These are phyloP conservation scores for Octonoba sinensis DNA, from an alignment of 2,888 invertebrate species.

Conservation along the genomic window DNA sequence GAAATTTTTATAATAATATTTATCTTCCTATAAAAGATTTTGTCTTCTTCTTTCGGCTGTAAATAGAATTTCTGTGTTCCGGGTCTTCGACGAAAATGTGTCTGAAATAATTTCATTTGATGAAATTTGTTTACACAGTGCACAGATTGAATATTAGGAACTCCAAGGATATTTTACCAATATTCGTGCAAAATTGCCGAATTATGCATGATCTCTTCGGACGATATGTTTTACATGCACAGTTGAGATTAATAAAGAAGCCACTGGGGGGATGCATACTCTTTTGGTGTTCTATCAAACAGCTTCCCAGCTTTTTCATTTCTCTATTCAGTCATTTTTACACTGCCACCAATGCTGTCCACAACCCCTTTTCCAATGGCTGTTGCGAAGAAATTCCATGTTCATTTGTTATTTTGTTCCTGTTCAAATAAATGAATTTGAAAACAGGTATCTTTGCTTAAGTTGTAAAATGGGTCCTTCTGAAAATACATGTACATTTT, in stretches of 20 bases:
- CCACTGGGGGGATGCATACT: conserved; percentile 4
- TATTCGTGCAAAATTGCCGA: background rate
- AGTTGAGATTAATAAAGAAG: background rate
- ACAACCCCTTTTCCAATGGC: conserved; percentile 18
- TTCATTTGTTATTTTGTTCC: background rate
- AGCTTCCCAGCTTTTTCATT: conserved; percentile 5
- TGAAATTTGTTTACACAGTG: conserved; percentile 4
- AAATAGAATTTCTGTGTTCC: background rate
- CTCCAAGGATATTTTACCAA: conserved; percentile 1
- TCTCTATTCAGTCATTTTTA: background rate
- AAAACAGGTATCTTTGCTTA: conserved; percentile 12
- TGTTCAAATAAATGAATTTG: background rate
- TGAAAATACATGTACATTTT: conserved; percentile 17
- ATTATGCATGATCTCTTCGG: background rate
- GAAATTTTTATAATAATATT: background rate
- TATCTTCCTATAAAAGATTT: background rate
- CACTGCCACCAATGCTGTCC: conserved; percentile 13
- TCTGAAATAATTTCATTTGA: conserved; percentile 2
- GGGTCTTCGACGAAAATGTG: background rate
- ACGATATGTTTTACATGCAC: background rate
- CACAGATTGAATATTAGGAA: background rate
- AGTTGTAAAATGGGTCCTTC: conserved; percentile 12
- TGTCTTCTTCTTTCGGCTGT: background rate
- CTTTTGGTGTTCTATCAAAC: background rate
- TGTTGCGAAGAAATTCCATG: conserved; percentile 20